A percentile compares a stretch with the other conserved stretches of the same genome.
These are phyloP conservation scores for Bufotes viridis DNA, from an alignment of 2,797 vertebrate species.

Conservation along the genomic window DNA sequence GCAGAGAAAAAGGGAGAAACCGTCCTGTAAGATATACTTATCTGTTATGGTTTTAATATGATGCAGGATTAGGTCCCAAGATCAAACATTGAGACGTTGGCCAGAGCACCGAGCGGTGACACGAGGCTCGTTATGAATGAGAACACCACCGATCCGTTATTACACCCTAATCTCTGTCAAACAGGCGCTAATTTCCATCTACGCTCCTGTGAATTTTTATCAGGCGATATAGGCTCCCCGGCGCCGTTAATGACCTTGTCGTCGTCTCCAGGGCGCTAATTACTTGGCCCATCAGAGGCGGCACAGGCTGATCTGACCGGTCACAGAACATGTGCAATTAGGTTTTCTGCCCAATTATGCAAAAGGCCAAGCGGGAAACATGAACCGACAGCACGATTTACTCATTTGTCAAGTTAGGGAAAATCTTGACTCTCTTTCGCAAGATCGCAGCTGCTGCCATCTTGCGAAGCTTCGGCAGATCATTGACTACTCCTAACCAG, in stretches of 20 bases:
- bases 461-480: background rate
- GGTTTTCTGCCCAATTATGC: constrained; percentile 31
- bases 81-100: constrained; percentile 50
- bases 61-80: constrained; percentile 38
- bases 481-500: background rate
- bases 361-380: constrained; percentile 16
- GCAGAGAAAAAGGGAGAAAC: constrained; percentile 29
- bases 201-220: background rate
- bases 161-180: constrained; percentile 17
- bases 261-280: background rate
- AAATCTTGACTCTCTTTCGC: background rate
- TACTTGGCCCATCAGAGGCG: background rate
- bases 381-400: background rate
- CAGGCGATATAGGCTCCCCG: background rate
- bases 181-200: constrained; percentile 12
- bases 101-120: constrained; percentile 39
- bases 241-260: constrained; percentile 8
- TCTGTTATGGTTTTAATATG: constrained; percentile 46
- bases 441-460: background rate
- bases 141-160: background rate
- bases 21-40: constrained; percentile 25
- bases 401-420: background rate
- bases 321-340: constrained; percentile 11
- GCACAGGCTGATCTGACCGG: background rate
- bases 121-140: constrained; percentile 13